Conservation (phyloP, 2,113 vertebrate species). For the Aepyceros melampus region DNA sequence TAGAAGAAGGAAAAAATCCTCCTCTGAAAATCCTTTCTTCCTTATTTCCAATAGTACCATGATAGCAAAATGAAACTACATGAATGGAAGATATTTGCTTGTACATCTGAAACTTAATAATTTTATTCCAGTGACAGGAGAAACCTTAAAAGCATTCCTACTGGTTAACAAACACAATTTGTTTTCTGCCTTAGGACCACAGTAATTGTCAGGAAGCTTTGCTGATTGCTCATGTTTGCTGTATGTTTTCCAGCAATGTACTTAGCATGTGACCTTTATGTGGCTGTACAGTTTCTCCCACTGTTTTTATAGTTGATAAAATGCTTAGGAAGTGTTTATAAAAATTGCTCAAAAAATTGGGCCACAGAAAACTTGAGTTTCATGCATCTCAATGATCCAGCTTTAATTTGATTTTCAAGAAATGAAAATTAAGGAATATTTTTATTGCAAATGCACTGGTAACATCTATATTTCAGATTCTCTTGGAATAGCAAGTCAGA, state of each 20-base stretch:
- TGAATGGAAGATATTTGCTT: not conserved
- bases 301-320: conserved; percentile 83
- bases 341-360: conserved; percentile 79
- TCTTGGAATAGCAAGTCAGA: conserved; percentile 73
- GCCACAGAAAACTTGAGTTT: conserved; percentile 80
- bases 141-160: conserved; percentile 62
- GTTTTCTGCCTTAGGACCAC: conserved; percentile 25
- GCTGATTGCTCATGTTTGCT: conserved; percentile 46
- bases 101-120: not conserved
- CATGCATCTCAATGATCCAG: conserved; percentile 71
- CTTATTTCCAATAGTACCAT: conserved; percentile 38
- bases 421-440: conserved; percentile 47
- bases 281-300: conserved; percentile 75
- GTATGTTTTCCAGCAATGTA: conserved; percentile 75
- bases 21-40: conserved; percentile 32
- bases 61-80: not conserved
- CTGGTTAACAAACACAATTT: conserved; percentile 36
- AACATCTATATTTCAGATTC: conserved; percentile 81
- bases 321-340: conserved; percentile 81
- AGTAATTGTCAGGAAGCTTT: conserved; percentile 41
- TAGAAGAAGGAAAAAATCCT: not conserved
- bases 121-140: conserved; percentile 45
- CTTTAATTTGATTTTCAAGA: conserved; percentile 78
- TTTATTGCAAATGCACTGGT: conserved; percentile 77
- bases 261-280: conserved; percentile 78